Evolutionary conservation across 2,888 invertebrate species (phyloP).

Genomic region (Tetramorium bicarinatum): DNA sequence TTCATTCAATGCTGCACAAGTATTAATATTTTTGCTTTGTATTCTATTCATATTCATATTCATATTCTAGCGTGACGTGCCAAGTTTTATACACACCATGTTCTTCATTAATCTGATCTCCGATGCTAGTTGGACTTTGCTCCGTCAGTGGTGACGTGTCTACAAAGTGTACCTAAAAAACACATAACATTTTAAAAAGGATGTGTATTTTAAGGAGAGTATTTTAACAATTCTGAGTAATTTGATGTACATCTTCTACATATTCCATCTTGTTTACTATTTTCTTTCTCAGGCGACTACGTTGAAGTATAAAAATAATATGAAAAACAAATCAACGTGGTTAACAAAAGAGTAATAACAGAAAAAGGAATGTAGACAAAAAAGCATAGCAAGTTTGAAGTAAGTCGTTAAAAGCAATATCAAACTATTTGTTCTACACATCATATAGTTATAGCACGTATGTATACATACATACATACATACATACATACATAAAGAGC

Average conservation of each 20-base stretch:
- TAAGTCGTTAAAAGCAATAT: not conserved
- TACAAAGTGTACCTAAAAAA: slow-evolving; percentile 89
- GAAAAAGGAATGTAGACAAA: slow-evolving; percentile 1
- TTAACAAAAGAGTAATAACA: slow-evolving; percentile 23
- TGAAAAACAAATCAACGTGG: not conserved
- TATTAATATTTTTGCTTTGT: not conserved
- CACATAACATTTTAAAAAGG: not conserved
- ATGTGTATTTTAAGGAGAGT: not conserved
- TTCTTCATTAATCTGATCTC: slow-evolving; percentile 80
- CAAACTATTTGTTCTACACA: not conserved
- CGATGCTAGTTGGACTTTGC: slow-evolving; percentile 79
- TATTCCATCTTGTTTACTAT: slow-evolving; percentile 5
- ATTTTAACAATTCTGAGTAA: not conserved
- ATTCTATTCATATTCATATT: no score
- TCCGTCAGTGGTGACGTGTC: slow-evolving; percentile 88
- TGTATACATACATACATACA: no score
- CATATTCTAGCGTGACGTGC: not conserved
- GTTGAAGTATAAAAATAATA: not conserved
- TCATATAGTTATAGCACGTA: not conserved
- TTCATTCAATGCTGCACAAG: not conserved
- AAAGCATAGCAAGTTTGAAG: not conserved
- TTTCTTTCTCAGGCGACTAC: not conserved
- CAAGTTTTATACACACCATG: slow-evolving; percentile 78
- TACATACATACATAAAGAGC: not conserved
- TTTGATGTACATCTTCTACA: not conserved